Conservation (phyloP, 2,888 invertebrate species). For the Drosophila falleni region DNA sequence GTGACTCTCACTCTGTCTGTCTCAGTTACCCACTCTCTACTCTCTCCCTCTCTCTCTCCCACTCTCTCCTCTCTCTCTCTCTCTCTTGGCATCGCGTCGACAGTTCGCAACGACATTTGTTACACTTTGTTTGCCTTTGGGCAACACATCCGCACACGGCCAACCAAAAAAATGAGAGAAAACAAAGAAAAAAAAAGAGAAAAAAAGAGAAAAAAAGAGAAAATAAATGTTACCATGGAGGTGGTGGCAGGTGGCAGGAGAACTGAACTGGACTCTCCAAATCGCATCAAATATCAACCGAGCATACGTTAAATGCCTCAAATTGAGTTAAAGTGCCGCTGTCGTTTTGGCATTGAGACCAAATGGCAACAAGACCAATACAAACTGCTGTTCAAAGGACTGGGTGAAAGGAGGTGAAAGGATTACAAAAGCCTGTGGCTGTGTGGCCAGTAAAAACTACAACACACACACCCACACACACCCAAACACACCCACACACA, state of each 20-base stretch:
- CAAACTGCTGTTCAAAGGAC: neutral
- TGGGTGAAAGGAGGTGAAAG: conserved; percentile 5
- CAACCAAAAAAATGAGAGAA: conserved; percentile 7
- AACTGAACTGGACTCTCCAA: conserved; percentile 53
- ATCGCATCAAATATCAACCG: conserved; percentile 82
- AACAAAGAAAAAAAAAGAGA: neutral
- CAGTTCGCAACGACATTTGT: conserved; percentile 71
- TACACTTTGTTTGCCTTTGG: conserved; percentile 78
- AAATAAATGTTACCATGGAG: neutral
- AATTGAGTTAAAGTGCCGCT: conserved; percentile 83
- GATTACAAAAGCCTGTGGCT: conserved; percentile 73
- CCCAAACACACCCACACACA: conserved; percentile 23
- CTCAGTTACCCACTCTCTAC: neutral
- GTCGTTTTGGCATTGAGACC: conserved; percentile 51
- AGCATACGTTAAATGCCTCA: conserved; percentile 84
- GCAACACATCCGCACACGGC: conserved; percentile 46
- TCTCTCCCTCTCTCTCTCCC: neutral
- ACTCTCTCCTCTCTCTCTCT: neutral
- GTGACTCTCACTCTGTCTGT: neutral
- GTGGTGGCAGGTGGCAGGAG: conserved; percentile 6
- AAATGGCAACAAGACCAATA: conserved; percentile 19
- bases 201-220: neutral
- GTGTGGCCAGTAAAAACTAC: conserved; percentile 49
- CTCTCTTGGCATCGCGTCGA: conserved; percentile 14
- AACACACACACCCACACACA: conserved; percentile 22